Evolutionary conservation across 35 echinoderm and acorn worm genomes (phyloP), one percentile per base, ranked within the genome.

Genomic region (Ophiothrix spiculata): DNA sequence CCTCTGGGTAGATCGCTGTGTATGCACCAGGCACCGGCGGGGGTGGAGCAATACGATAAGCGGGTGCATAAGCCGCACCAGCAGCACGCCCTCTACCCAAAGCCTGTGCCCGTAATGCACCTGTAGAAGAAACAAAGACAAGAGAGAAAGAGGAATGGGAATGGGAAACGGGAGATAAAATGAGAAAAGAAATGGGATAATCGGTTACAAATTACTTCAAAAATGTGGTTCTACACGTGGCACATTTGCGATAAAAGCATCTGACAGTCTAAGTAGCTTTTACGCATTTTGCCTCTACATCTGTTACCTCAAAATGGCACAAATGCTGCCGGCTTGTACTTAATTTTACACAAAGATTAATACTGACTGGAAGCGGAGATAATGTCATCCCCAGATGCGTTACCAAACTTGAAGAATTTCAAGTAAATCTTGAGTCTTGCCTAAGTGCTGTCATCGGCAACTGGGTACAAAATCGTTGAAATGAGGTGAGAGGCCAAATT

Each of bases 1-100:
- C 88, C 56, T 89, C 93, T 80, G 94, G 94, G 39, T 97, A 97
- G 75, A 97, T 88, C 73, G 94, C 94, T 73, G 94, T 90, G 6
- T 90, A 87, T 33, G 94, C 85, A 56, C 94, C 94, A 76, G 94
- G 87, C 85, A 97, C 91, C 39, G 94, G 91, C 42, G 91, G 85
- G 42, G 94, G 94, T 77, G 91, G 83, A 74, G 94, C 94, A 32
- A 97, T 87, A 63, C 94, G 87, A 87, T 97, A 91, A 36, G 94
- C 88, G 35, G 93, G 75, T 69, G 60, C 60, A 69, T 69, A 69
- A 37, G 88, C 90, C 0, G 94, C 84, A 63, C 94, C 94, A 40
- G 92, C 81, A 39, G 94, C 82, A 64, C 94, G 94, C 49, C 94
- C 94, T 89, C 94, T 87, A 40, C 94, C 94, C 32, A 97, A 79